These are phyloP conservation scores for Agrotis puta DNA, from an alignment of 2,888 invertebrate species.

Conservation along the genomic window DNA sequence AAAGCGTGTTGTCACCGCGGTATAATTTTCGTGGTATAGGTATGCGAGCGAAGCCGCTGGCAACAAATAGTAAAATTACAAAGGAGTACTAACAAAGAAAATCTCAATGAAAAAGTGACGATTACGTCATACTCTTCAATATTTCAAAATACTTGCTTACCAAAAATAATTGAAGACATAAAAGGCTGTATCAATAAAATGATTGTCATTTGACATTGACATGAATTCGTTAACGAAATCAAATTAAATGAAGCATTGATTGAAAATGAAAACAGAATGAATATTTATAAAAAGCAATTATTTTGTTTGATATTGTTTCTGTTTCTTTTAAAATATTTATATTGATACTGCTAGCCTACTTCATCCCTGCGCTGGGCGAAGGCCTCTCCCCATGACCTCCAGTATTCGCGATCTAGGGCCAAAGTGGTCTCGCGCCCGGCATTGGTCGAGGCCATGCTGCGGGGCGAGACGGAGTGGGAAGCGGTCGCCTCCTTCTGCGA, in stretches of 20 bases:
- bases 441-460: too few relatives aligned
- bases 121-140: not conserved
- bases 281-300: not conserved
- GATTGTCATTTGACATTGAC: conserved; percentile 45
- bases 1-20: too few relatives aligned
- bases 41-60: too few relatives aligned
- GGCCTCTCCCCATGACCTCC: too few relatives aligned
- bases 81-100: not conserved
- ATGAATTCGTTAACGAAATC: conserved; percentile 15
- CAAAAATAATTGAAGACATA: conserved; percentile 16
- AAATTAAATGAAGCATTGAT: conserved; percentile 47
- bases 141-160: conserved; percentile 29
- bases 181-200: conserved; percentile 19
- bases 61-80: not conserved
- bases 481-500: too few relatives aligned
- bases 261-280: conserved; percentile 6
- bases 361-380: too few relatives aligned
- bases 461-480: too few relatives aligned
- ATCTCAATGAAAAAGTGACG: not conserved
- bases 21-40: not conserved
- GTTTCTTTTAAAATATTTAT: not conserved
- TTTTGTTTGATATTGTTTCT: not conserved
- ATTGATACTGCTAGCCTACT: too few relatives aligned
- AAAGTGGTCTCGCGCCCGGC: too few relatives aligned
- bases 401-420: too few relatives aligned